Base-by-base conservation (phyloP, 2,888 invertebrate species). In the Drosophila demipolita region DNA sequence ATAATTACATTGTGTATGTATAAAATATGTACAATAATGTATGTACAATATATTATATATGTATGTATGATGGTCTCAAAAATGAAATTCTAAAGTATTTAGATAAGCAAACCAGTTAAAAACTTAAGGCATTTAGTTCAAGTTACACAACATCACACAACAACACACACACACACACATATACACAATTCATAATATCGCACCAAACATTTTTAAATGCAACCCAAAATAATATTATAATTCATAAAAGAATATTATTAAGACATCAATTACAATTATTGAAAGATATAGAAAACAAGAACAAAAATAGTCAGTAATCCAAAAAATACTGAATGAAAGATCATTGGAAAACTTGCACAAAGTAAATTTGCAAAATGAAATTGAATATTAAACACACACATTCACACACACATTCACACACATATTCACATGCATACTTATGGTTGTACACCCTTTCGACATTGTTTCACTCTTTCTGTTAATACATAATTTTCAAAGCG, bases 1-100 rank as follows among this genome's bases (percentile, higher is more conserved):
- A 82, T 76, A 89, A 82, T 82, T 88, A 83, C 87, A 78, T 83
- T 61, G 50, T 68, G 75, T 66, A 55, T 66, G 74, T 73, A 67
- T 65, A 68, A 70, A 73, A 88, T 81, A 90, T 83, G 79, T 87
- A 83, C 76, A 73, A 75, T 81, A 78, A 73, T 78, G 69, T 78
- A 82, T 82, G 80, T 83, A 83, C 83, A 68, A 73, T 86, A 89
- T 80, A 73, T 73, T 86, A 89, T 83, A 81, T 73, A 76, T 75
- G 63, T 83, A 83, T 82, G 70, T 84, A 75, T 83, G 83, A 72
- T 78, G 81, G 81, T 85, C 84, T 83, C 88, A 89, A 82, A 67
- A 76, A 81, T 79, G 87, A 90, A 89, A 90, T 90, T 90, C 90
- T 90, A 90, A 90, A 90, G 82, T 91, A 91, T 86, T 82, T 90